Evolutionary conservation across 2,888 invertebrate species (phyloP).

Genomic region (Clivina fossor): DNA sequence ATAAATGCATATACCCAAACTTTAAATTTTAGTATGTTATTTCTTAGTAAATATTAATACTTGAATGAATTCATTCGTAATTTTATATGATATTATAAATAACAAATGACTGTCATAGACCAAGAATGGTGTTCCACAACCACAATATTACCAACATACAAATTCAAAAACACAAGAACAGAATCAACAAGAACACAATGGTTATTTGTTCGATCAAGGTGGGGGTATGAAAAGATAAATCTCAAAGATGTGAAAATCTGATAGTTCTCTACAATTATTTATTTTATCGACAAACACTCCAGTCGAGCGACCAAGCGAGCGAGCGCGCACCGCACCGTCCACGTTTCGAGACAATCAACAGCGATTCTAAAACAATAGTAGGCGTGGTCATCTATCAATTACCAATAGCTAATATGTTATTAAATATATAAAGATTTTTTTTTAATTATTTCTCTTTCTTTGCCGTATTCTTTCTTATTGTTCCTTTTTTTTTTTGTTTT

Average conservation of each 20-base stretch:
- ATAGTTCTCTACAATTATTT: constrained; percentile 50
- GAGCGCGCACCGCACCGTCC: constrained; percentile 41
- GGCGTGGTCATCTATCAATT: constrained; percentile 53
- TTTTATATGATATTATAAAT: not conserved
- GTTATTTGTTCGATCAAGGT: constrained; percentile 44
- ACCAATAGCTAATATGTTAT: constrained; percentile 47
- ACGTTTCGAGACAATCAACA: constrained; percentile 54
- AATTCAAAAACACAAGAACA: not conserved
- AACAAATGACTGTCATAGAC: no score
- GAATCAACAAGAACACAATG: constrained; percentile 41
- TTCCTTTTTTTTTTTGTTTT: no score
- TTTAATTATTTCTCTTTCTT: constrained; percentile 9
- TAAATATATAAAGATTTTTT: constrained; percentile 33
- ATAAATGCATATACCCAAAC: no score
- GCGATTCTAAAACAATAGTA: constrained; percentile 54
- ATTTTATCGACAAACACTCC: constrained; percentile 45
- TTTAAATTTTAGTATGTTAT: no score
- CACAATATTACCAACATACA: no score
- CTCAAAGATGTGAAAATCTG: constrained; percentile 48
- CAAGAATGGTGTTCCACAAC: no score
- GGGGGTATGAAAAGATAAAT: constrained; percentile 46
- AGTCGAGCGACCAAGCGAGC: no score
- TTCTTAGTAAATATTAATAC: no score
- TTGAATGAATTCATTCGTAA: no score
- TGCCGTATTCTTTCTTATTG: constrained; percentile 6